Base-by-base conservation (phyloP, 2,888 invertebrate species). In the Synergus itoensis region DNA sequence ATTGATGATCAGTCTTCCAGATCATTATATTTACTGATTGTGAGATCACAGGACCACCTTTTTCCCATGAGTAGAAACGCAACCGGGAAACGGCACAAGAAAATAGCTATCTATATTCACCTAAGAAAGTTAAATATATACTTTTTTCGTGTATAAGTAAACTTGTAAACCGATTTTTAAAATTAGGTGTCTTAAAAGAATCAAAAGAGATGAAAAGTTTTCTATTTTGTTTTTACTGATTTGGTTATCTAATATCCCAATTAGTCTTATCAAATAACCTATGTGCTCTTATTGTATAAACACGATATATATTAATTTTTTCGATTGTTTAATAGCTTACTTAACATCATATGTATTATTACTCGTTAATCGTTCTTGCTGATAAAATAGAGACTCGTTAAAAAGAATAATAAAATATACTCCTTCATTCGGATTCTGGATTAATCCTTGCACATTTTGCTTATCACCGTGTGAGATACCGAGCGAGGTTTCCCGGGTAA, bases 391-490 rank as follows among this genome's bases (percentile, higher is more conserved):
- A 16, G 28, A 28, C 16, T 16, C 28, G 1, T 7, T 69, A 48
- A 16, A 69, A 69, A 48, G 11, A 28, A 48, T 3, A 69, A n/a
- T 45, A 57, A 18, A n/a, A 9, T 9, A 18, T 57, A 11, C 11
- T 57, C 57, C 8, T 57, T 9, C 57, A 57, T 9, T 4, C 57
- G 57, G 18, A 57, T 57, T 18, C 18, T 57, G 18, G 7, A 57
- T 69, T 69, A 69, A 69, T 69, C 28, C 14, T 21, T 69, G 28
- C 69, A 48, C 21, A 53, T 73, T 73, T 53, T 36, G 40, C 73
- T 73, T 73, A 73, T 73, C 48, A 73, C 73, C 53, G 40, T 36
- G 28, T 48, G 53, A 40, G 53, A 73, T 73, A 73, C 12, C 18
- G 36, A 36, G 40, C 36, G 28, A 36, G 53, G 36, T 73, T 73